Evolutionary conservation across 2,797 vertebrate species (phyloP).

Genomic region (Scolopax bukidnonensis): DNA sequence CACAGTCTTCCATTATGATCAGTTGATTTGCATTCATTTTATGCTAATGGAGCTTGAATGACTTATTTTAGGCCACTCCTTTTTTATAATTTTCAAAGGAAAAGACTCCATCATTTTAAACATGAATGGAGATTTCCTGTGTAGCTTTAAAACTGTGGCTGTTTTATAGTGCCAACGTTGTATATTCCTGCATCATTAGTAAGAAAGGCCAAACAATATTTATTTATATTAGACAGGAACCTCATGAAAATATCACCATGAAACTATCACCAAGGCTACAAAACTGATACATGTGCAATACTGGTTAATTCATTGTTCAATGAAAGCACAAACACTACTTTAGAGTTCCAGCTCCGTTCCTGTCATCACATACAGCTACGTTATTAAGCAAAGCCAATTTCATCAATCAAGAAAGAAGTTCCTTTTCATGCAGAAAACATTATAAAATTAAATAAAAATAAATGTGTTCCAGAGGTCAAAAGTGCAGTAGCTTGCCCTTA

Average conservation of each 20-base stretch:
- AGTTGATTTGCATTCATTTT: neutral
- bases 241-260: slow-evolving; percentile 5
- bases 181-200: neutral
- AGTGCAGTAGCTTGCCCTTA: neutral
- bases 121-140: neutral
- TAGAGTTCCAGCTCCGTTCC: neutral
- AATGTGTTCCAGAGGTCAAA: neutral
- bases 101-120: neutral
- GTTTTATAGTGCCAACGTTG: neutral
- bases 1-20: neutral
- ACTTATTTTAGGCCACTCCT: neutral
- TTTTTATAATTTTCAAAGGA: neutral
- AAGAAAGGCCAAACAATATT: slow-evolving; percentile 47
- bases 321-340: neutral
- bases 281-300: neutral
- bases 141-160: neutral
- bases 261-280: neutral
- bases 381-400: neutral
- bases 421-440: neutral
- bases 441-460: neutral
- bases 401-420: neutral
- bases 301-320: neutral
- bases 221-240: slow-evolving; percentile 26
- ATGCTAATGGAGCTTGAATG: neutral
- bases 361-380: neutral